phyloP scores from a whole-genome alignment of 1,140 invertebrate genomes.

The Lepidostoma basale region DNA sequence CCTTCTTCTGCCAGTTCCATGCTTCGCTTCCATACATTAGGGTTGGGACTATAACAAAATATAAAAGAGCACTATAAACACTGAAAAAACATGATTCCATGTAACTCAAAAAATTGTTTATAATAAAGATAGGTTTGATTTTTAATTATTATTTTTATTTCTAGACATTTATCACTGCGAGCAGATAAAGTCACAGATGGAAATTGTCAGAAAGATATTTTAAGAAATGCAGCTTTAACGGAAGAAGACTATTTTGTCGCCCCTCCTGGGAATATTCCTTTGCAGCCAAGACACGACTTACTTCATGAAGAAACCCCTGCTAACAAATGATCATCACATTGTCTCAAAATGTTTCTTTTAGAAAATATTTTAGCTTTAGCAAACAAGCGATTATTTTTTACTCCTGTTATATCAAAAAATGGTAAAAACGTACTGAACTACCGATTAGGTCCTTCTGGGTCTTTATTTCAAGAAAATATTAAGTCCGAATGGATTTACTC shows the following conservation, averaged over 20 bases:
- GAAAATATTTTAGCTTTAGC: conserved; percentile 54
- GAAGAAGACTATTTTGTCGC: conserved; percentile 91
- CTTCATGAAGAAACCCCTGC: conserved; percentile 49
- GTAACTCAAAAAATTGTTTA: no score
- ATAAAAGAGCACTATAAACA: no score
- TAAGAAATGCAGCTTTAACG: conserved; percentile 73
- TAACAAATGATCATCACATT: conserved; percentile 24
- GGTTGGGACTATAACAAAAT: no score
- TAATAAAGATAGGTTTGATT: no score
- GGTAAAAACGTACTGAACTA: conserved; percentile 49
- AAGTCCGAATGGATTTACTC: conserved; percentile 64
- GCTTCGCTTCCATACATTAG: no score
- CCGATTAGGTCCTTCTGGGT: conserved; percentile 60
- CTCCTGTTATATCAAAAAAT: conserved; percentile 50
- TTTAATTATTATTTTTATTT: conserved; percentile 51
- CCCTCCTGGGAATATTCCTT: conserved; percentile 78
- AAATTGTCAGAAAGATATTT: conserved; percentile 67
- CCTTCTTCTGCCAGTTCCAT: no score
- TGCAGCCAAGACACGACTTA: conserved; percentile 61
- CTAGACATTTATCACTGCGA: conserved; percentile 69
- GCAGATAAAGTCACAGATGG: conserved; percentile 74
- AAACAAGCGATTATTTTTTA: conserved; percentile 48
- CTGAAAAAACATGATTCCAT: no score
- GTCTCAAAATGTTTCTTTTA: conserved; percentile 41
- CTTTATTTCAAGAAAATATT: conserved; percentile 61